Conservation (phyloP, 2,888 invertebrate genomes). For the Heterodera filipjevi region DNA sequence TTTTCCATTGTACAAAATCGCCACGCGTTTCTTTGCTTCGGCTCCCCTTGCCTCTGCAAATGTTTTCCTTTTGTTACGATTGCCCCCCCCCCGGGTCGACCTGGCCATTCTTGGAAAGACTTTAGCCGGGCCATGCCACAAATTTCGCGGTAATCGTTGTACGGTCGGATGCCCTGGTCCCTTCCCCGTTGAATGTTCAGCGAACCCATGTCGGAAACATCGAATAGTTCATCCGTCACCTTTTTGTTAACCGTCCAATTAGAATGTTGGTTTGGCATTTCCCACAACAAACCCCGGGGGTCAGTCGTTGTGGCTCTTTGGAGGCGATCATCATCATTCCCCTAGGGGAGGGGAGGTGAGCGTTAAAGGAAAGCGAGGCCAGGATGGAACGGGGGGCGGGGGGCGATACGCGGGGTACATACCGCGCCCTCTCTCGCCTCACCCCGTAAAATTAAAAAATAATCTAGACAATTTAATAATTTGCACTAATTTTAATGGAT, state of each 20-base stretch:
- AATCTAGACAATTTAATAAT: too few species aligned
- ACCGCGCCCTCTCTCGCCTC: too few species aligned
- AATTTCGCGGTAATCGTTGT: slow-evolving; percentile 82
- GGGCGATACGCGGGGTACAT: too few species aligned
- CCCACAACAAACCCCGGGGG: slow-evolving; percentile 83
- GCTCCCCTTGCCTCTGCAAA: slow-evolving; percentile 54
- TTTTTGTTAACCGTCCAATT: slow-evolving; percentile 59
- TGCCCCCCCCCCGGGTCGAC: slow-evolving; percentile 38
- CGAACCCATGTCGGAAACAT: slow-evolving; percentile 79
- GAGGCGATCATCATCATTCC: slow-evolving; percentile 87
- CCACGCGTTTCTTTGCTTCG: slow-evolving; percentile 54
- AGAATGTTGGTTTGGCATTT: not conserved
- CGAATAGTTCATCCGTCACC: slow-evolving; percentile 66
- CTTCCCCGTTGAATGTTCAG: slow-evolving; percentile 90
- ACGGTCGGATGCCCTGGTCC: slow-evolving; percentile 85
- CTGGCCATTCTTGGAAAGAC: slow-evolving; percentile 75
- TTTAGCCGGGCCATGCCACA: slow-evolving; percentile 81
- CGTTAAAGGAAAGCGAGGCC: too few species aligned
- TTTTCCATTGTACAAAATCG: slow-evolving; percentile 48
- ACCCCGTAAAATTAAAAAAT: too few species aligned
- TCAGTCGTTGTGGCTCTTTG: slow-evolving; percentile 77
- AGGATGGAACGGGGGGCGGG: too few species aligned
- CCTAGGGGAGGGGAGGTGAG: slow-evolving; percentile 25
- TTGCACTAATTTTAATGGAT: too few species aligned
- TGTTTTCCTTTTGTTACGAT: not conserved